A percentile compares a stretch with the other conserved stretches of the same genome.
Conservation (phyloP, 2,113 vertebrate species). For the Dipodomys stephensi region DNA sequence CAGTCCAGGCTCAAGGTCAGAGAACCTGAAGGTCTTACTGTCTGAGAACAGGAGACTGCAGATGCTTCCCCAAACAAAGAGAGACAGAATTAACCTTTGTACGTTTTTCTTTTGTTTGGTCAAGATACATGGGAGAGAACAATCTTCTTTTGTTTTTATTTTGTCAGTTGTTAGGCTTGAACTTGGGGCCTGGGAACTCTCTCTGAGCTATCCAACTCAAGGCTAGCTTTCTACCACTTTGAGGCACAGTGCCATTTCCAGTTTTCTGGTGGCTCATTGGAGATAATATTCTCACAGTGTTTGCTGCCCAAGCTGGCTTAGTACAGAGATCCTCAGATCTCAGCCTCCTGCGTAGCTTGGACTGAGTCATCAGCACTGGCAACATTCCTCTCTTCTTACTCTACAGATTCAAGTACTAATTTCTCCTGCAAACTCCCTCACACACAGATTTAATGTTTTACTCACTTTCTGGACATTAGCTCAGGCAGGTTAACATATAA, state of each 20-base stretch:
- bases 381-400: no score
- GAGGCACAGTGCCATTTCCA: no score
- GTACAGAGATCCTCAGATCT: no score
- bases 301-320: no score
- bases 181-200: no score
- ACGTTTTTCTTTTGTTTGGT: neutral
- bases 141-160: neutral
- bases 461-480: neutral
- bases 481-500: neutral
- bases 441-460: neutral
- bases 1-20: neutral
- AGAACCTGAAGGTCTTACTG: neutral
- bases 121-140: fast-evolving
- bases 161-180: no score
- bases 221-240: no score
- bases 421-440: neutral
- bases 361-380: no score
- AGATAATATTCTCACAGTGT: no score
- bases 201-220: no score
- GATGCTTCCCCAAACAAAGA: neutral
- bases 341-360: no score
- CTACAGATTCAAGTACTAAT: neutral
- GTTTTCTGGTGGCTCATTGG: no score
- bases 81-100: neutral
- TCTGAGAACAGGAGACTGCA: neutral